These are phyloP conservation scores for Cinclus cinclus DNA, from an alignment of 2,113 vertebrate species.

Conservation along the genomic window DNA sequence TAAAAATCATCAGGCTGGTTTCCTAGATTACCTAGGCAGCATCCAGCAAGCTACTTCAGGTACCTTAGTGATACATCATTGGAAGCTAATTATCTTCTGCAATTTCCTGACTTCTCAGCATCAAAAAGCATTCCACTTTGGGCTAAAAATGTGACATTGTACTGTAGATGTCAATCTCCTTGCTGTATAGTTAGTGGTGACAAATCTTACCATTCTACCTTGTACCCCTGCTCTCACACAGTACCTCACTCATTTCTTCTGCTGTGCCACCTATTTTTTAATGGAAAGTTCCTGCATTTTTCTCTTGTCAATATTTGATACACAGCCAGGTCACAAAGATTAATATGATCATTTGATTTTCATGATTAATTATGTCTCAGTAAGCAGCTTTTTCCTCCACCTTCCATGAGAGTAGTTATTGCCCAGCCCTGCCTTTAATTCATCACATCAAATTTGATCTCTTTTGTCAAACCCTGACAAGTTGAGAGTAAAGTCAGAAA, in stretches of 20 bases:
- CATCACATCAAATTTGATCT: neutral
- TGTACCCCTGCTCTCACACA: neutral
- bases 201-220: neutral
- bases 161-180: neutral
- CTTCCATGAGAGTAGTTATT: neutral
- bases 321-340: neutral
- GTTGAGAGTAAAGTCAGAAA: neutral
- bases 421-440: neutral
- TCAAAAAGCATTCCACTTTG: neutral
- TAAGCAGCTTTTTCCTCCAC: neutral
- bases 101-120: neutral
- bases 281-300: neutral
- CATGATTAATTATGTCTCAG: slow-evolving; percentile 4
- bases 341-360: neutral
- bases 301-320: neutral
- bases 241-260: neutral
- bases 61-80: neutral
- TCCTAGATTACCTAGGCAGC: neutral
- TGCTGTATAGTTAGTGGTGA: neutral
- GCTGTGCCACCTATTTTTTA: neutral
- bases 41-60: neutral
- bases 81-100: neutral
- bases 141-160: neutral
- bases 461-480: neutral
- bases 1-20: neutral